Evolutionary conservation across 2,113 vertebrate genomes (phyloP).

Genomic region (Bucco capensis): DNA sequence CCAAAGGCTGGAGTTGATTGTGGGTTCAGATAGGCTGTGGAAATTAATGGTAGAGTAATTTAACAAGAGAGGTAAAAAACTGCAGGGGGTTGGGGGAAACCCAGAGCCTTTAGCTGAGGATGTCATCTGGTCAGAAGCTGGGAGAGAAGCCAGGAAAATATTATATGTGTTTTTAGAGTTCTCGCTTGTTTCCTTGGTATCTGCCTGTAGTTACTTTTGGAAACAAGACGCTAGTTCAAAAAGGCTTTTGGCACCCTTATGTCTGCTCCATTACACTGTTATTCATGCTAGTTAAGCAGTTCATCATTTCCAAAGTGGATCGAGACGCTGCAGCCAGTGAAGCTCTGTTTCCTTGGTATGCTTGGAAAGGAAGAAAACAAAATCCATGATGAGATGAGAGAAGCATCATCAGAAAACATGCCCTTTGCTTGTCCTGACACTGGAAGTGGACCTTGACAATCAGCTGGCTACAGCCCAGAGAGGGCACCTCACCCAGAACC

Average conservation of each 20-base stretch:
- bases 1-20: not conserved
- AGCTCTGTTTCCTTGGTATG: fast-evolving
- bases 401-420: fast-evolving
- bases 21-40: not conserved
- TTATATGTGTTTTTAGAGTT: not conserved
- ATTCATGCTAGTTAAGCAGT: not conserved
- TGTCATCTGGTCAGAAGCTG: not conserved
- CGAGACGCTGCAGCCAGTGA: not conserved
- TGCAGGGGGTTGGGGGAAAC: too few species aligned
- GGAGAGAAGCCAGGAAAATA: not conserved
- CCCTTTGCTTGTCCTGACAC: too few species aligned
- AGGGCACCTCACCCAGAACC: not conserved
- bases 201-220: not conserved
- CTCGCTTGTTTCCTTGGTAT: not conserved
- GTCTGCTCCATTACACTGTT: not conserved
- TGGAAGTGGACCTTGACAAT: too few species aligned
- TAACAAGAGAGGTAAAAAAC: not conserved
- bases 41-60: not conserved
- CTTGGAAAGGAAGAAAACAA: not conserved
- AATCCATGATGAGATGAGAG: not conserved
- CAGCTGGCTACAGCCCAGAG: too few species aligned
- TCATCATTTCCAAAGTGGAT: not conserved
- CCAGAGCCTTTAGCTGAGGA: not conserved
- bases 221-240: not conserved
- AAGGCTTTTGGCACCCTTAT: not conserved